Evolutionary conservation across 1,140 invertebrate genomes (phyloP).

Genomic region (Branchinecta lindahli): DNA sequence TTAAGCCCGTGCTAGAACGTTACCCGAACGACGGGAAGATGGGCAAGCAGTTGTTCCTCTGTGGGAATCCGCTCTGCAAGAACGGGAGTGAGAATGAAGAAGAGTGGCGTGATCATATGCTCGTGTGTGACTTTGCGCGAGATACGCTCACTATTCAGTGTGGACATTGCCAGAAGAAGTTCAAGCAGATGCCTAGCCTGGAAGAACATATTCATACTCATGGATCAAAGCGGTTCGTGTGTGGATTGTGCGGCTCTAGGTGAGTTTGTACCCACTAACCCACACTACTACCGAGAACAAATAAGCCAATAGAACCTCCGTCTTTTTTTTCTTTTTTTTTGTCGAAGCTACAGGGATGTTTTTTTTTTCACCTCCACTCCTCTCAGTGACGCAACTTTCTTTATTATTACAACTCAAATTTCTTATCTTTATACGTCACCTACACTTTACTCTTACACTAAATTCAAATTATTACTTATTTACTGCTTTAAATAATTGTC

Average conservation of each 20-base stretch:
- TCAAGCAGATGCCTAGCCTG: slow-evolving; percentile 31
- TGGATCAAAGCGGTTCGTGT: slow-evolving; percentile 36
- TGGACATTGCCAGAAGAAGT: slow-evolving; percentile 35
- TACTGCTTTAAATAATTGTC: too few species aligned
- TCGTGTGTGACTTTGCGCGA: slow-evolving; percentile 29
- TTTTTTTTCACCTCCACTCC: too few species aligned
- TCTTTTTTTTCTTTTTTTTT: too few species aligned
- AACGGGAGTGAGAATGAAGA: slow-evolving; percentile 25
- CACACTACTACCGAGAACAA: too few species aligned
- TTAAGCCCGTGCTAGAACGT: background rate
- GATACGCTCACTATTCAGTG: slow-evolving; percentile 31
- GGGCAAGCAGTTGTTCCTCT: slow-evolving; percentile 36
- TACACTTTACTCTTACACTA: too few species aligned
- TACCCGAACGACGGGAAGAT: slow-evolving; percentile 1
- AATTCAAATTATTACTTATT: too few species aligned
- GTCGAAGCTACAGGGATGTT: too few species aligned
- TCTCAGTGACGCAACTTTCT: too few species aligned
- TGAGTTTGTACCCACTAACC: slow-evolving; percentile 25
- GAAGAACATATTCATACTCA: slow-evolving; percentile 35
- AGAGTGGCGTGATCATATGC: slow-evolving; percentile 35
- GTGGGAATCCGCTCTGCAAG: slow-evolving; percentile 34
- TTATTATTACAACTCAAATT: too few species aligned
- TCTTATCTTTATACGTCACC: too few species aligned
- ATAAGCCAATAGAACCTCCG: too few species aligned
- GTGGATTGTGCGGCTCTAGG: slow-evolving; percentile 35